phyloP scores from a whole-genome alignment of 2,888 invertebrate species.

The Spatulosminthurus flaviceps region DNA sequence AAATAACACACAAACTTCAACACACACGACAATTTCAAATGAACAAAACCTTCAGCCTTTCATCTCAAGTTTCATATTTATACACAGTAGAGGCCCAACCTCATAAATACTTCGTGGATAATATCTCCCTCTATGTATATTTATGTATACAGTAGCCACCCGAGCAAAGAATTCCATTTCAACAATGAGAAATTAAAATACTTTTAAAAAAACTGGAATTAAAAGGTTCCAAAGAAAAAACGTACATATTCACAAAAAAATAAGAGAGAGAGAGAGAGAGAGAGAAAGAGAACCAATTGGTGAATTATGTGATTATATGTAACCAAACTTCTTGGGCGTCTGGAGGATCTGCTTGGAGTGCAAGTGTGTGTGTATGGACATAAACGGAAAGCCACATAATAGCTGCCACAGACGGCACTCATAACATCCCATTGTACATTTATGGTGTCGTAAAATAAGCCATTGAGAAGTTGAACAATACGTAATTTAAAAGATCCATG shows the following conservation, averaged over 20 bases:
- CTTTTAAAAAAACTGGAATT: background rate
- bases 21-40: background rate
- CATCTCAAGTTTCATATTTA: background rate
- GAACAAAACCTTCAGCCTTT: background rate
- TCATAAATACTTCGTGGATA: no score
- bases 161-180: no score
- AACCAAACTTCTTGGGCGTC: slow-evolving; percentile 3
- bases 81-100: no score
- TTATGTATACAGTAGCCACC: no score
- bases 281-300: background rate
- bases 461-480: slow-evolving; percentile 18
- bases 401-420: slow-evolving; percentile 12
- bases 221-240: no score
- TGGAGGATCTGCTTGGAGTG: background rate
- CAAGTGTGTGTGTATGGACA: background rate
- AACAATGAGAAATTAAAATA: background rate
- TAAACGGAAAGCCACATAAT: slow-evolving; percentile 12
- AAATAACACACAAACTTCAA: background rate
- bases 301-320: slow-evolving; percentile 1
- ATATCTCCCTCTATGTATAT: no score
- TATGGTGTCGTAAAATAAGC: slow-evolving; percentile 18
- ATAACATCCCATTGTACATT: slow-evolving; percentile 14
- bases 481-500: slow-evolving; percentile 1
- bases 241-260: no score
- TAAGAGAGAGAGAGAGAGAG: no score